These are phyloP conservation scores for Dryobates pubescens DNA, from an alignment of 2,797 vertebrate species.

Conservation along the genomic window DNA sequence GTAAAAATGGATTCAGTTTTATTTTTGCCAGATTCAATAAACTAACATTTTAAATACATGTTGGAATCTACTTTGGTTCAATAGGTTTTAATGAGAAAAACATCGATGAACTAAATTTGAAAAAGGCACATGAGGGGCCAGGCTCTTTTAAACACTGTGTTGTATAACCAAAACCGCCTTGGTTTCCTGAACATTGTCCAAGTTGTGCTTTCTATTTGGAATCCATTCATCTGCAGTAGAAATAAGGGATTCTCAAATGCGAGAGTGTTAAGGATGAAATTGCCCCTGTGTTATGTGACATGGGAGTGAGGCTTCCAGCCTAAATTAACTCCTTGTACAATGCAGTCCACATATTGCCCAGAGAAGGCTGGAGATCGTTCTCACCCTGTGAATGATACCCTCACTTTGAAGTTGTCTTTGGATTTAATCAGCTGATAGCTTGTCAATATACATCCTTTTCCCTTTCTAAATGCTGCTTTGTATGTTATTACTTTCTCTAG, in stretches of 20 bases:
- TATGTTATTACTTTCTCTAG: background rate
- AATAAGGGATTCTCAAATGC: background rate
- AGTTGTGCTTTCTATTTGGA: background rate
- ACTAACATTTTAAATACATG: background rate
- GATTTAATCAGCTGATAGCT: background rate
- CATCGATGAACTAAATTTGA: background rate
- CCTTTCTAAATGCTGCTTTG: background rate
- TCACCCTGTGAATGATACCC: background rate
- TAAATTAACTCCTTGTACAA: background rate
- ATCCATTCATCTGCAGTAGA: background rate
- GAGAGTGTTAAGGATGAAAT: background rate
- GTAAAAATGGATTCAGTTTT: background rate
- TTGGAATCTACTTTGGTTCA: background rate
- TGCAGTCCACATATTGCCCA: background rate
- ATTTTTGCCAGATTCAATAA: background rate
- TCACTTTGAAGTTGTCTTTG: background rate
- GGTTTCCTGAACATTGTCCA: background rate
- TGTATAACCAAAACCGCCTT: background rate
- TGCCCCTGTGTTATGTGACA: background rate
- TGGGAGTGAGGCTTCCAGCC: background rate
- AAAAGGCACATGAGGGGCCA: background rate
- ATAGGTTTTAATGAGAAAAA: conserved; percentile 14
- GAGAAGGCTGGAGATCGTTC: background rate
- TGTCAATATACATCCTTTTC: background rate
- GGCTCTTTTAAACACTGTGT: background rate